Percentiles rank a stretch among this genome's conserved stretches.
phyloP scores from a whole-genome alignment of 2,797 vertebrate genomes.

The Psittacula derbiana region DNA sequence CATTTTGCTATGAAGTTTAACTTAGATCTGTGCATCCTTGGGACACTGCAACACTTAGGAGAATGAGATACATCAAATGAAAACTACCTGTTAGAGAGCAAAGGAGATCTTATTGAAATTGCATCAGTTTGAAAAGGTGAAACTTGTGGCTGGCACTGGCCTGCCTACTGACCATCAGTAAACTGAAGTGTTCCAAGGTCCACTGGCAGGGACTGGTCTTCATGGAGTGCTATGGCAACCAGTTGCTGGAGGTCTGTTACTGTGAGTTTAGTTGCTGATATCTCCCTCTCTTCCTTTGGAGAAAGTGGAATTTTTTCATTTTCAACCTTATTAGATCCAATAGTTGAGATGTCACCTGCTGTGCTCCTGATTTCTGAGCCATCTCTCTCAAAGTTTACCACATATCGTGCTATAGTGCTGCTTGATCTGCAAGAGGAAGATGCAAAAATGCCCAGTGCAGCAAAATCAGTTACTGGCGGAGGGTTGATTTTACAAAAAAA shows the following conservation, averaged over 20 bases:
- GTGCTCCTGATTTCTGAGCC: constrained; percentile 54
- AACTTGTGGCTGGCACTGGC: background rate
- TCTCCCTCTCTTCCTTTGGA: constrained; percentile 51
- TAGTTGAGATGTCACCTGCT: constrained; percentile 63
- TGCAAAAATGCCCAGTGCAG: background rate
- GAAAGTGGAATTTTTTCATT: constrained; percentile 61
- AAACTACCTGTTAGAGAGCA: background rate
- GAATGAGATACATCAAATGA: background rate
- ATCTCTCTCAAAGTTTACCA: constrained; percentile 81
- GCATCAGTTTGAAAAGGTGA: background rate
- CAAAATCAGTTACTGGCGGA: background rate
- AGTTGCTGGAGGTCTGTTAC: constrained; percentile 77
- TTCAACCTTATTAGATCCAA: constrained; percentile 78
- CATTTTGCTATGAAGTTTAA: background rate
- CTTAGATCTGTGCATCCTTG: background rate
- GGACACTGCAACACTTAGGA: background rate
- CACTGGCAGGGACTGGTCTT: constrained; percentile 83
- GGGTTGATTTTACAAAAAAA: background rate
- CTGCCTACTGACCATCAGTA: constrained; percentile 72
- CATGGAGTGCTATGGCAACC: constrained; percentile 80
- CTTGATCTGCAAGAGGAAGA: constrained; percentile 75
- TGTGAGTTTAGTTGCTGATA: constrained; percentile 46
- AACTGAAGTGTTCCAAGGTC: constrained; percentile 85
- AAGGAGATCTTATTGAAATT: background rate
- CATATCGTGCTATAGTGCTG: constrained; percentile 82